phyloP scores from a whole-genome alignment of 1,140 invertebrate species.

The Meloidogyne chitwoodi region DNA sequence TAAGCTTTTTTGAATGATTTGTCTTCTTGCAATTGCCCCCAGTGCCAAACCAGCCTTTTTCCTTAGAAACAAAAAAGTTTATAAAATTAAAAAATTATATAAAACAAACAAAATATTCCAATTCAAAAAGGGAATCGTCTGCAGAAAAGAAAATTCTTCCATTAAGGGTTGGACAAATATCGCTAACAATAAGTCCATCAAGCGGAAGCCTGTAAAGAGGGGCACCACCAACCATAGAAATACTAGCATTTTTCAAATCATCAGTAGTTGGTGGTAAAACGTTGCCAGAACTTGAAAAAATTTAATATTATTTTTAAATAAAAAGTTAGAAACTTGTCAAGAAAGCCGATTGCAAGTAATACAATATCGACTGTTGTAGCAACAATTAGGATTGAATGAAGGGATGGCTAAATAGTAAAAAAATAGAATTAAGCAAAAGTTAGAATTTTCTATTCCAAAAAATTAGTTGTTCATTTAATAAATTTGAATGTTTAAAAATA shows the following conservation, averaged over 20 bases:
- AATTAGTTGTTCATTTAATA: too few species aligned
- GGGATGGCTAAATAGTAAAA: conserved; percentile 68
- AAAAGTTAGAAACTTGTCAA: conserved; percentile 50
- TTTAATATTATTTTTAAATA: not conserved
- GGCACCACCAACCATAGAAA: conserved; percentile 76
- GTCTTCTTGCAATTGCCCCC: conserved; percentile 70
- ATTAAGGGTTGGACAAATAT: conserved; percentile 74
- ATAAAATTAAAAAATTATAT: not conserved
- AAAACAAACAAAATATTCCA: conserved; percentile 78
- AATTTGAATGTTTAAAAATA: not conserved
- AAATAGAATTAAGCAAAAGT: not conserved
- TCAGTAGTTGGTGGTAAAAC: conserved; percentile 10
- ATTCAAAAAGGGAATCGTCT: conserved; percentile 90
- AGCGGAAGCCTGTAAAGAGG: conserved; percentile 85
- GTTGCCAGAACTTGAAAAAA: conserved; percentile 54
- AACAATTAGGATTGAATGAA: conserved; percentile 83
- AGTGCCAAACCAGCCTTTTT: conserved; percentile 74
- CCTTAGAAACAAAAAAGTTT: conserved; percentile 51
- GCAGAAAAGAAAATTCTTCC: conserved; percentile 91
- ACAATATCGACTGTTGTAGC: conserved; percentile 88
- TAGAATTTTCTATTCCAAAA: not conserved
- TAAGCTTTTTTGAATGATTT: conserved; percentile 66
- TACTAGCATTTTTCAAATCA: conserved; percentile 68
- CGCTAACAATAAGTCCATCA: conserved; percentile 80
- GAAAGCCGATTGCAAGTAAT: conserved; percentile 75